Conservation (phyloP, 2,797 vertebrate species). For the Cichlasoma orientale region DNA sequence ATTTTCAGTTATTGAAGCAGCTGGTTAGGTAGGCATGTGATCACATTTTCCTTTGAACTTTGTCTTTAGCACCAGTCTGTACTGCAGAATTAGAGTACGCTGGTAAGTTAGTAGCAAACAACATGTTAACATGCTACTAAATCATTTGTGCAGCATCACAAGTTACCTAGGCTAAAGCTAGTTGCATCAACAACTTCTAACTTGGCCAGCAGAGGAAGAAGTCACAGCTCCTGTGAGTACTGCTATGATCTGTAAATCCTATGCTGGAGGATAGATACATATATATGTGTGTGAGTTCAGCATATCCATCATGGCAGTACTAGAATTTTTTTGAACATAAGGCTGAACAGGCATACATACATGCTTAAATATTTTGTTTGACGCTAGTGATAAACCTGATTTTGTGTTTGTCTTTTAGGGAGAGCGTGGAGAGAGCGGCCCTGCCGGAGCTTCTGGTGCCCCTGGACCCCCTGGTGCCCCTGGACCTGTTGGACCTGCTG, state of each 20-base stretch:
- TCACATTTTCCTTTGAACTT: neutral
- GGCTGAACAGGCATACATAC: neutral
- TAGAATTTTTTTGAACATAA: neutral
- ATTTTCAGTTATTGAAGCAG: neutral
- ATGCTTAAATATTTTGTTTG: neutral
- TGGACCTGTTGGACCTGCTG: slow-evolving; percentile 93
- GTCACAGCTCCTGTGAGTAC: neutral
- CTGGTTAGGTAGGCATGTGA: neutral
- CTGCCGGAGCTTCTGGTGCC: slow-evolving; percentile 89
- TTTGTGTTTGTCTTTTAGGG: slow-evolving; percentile 77
- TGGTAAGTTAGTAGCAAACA: neutral
- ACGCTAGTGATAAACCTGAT: neutral
- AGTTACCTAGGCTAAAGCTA: neutral
- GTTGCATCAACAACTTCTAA: neutral
- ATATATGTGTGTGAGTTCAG: neutral
- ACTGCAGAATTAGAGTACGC: neutral
- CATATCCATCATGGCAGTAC: neutral
- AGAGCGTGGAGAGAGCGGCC: slow-evolving; percentile 92
- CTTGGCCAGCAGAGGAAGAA: neutral
- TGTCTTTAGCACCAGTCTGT: neutral
- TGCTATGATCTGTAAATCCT: neutral
- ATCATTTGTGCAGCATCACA: neutral
- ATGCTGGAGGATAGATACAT: neutral
- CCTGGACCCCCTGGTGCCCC: slow-evolving; percentile 95
- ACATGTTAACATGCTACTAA: neutral